Evolutionary conservation across 2,113 vertebrate genomes (phyloP).

Genomic region (Ibidorhyncha struthersii): DNA sequence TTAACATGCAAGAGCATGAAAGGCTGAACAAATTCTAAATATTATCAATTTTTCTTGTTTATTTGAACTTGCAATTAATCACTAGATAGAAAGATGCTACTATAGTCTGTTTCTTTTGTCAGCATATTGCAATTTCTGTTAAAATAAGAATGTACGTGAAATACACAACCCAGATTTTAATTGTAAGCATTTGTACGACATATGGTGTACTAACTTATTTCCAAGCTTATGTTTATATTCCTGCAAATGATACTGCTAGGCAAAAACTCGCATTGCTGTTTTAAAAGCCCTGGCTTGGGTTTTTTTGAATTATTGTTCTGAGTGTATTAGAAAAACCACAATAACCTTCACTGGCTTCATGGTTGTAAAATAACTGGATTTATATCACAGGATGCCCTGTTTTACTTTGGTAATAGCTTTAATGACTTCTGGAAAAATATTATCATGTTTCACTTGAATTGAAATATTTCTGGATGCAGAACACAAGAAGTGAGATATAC

Average conservation of each 20-base stretch:
- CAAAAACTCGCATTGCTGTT: neutral
- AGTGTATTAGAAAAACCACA: constrained; percentile 17
- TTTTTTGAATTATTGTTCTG: constrained; percentile 9
- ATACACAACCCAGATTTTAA: neutral
- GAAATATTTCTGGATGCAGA: constrained; percentile 61
- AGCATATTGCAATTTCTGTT: neutral
- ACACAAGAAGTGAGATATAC: constrained; percentile 37
- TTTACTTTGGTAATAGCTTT: constrained; percentile 52
- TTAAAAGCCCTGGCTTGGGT: neutral
- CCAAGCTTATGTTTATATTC: neutral
- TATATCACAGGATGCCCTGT: constrained; percentile 11
- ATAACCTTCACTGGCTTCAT: constrained; percentile 26
- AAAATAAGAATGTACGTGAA: neutral
- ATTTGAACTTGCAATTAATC: neutral
- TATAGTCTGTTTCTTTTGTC: neutral
- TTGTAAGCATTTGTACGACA: neutral
- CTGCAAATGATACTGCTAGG: neutral
- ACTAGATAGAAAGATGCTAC: neutral
- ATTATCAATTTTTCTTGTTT: neutral
- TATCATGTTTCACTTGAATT: constrained; percentile 60
- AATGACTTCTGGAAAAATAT: constrained; percentile 45
- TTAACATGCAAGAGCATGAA: neutral
- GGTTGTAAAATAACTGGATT: constrained; percentile 47
- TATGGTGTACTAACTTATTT: neutral
- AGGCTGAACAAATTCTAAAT: neutral